Evolutionary conservation across 2,888 invertebrate genomes (phyloP).

Genomic region (Laspeyria flexula): DNA sequence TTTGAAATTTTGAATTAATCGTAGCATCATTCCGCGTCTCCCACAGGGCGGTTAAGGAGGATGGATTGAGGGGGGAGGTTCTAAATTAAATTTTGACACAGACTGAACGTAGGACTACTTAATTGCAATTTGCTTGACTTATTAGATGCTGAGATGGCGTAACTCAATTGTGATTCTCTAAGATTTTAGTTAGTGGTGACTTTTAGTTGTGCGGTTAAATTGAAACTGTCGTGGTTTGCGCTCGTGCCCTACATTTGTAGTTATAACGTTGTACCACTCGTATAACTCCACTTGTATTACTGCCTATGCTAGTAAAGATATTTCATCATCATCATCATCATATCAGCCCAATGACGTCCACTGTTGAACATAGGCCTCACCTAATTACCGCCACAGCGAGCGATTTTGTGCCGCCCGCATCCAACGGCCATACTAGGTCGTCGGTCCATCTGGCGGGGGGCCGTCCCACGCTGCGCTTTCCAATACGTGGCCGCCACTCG

Average conservation of each 20-base stretch:
- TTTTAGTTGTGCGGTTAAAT: constrained; percentile 3
- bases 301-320: too few relatives aligned
- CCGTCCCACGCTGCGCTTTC: too few relatives aligned
- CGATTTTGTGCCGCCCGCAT: too few relatives aligned
- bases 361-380: too few relatives aligned
- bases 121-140: constrained; percentile 67
- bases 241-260: background rate
- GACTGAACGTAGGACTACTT: constrained; percentile 56
- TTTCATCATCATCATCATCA: too few relatives aligned
- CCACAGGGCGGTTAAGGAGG: constrained; percentile 14
- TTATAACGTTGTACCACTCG: background rate
- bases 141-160: constrained; percentile 48
- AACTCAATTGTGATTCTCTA: constrained; percentile 45
- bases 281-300: too few relatives aligned
- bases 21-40: constrained; percentile 40
- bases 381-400: too few relatives aligned
- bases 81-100: constrained; percentile 66
- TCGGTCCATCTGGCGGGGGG: too few relatives aligned
- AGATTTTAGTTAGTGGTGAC: constrained; percentile 28
- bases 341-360: too few relatives aligned
- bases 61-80: constrained; percentile 18
- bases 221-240: background rate
- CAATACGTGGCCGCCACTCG: too few relatives aligned
- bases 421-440: too few relatives aligned
- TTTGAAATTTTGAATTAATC: constrained; percentile 62